A percentile compares a stretch with the other conserved stretches of the same genome.
Conservation (phyloP, 2,113 vertebrate genomes). For the Protobothrops mucrosquamatus region DNA sequence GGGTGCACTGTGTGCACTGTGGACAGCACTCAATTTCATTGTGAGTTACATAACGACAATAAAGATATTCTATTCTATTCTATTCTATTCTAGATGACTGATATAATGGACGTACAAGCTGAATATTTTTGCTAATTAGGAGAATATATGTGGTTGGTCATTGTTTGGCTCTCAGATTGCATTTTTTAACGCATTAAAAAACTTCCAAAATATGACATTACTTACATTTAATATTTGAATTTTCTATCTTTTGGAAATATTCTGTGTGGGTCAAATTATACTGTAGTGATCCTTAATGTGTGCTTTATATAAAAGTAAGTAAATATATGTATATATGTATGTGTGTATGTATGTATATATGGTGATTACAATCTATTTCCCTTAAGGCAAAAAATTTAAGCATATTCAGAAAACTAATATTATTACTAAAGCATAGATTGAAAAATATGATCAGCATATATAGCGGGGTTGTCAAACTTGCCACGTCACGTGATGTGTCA, state of each 20-base stretch:
- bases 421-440: background rate
- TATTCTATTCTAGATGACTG: background rate
- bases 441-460: background rate
- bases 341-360: background rate
- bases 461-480: too few relatives aligned
- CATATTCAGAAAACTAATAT: background rate
- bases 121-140: background rate
- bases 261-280: background rate
- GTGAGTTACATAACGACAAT: too few relatives aligned
- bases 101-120: background rate
- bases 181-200: background rate
- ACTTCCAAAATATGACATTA: background rate
- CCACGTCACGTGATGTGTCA: too few relatives aligned
- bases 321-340: background rate
- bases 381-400: background rate
- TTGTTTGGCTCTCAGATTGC: background rate
- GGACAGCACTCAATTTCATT: too few relatives aligned
- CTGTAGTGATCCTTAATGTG: background rate
- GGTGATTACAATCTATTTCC: background rate
- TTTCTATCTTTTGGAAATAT: background rate
- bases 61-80: too few relatives aligned
- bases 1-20: too few relatives aligned
- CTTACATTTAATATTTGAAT: background rate
- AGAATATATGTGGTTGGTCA: background rate
- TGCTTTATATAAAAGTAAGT: background rate